A percentile compares a stretch with the other conserved stretches of the same genome.
These are phyloP conservation scores for Calliphora vomitoria DNA, from an alignment of 2,888 invertebrate genomes.

Conservation along the genomic window DNA sequence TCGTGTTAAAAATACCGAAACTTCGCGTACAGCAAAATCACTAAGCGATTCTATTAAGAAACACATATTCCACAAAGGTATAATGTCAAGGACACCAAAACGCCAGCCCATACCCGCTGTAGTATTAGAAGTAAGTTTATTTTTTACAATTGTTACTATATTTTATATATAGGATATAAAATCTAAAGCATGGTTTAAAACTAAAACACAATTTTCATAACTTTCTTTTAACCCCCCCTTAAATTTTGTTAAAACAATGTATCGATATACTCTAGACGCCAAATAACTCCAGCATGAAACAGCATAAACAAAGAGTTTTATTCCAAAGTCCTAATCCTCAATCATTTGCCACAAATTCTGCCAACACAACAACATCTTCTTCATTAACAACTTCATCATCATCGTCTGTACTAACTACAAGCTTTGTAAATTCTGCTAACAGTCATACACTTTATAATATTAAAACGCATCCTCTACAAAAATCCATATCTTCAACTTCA, in stretches of 20 bases:
- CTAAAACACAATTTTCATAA: constrained; percentile 22
- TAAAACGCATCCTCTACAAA: constrained; percentile 80
- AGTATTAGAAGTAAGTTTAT: constrained; percentile 55
- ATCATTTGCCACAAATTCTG: constrained; percentile 55
- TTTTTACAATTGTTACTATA: background rate
- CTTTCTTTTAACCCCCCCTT: background rate
- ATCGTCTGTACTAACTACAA: constrained; percentile 52
- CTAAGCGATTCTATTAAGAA: constrained; percentile 94
- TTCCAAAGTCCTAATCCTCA: constrained; percentile 82
- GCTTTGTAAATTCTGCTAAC: constrained; percentile 67
- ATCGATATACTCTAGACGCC: constrained; percentile 79
- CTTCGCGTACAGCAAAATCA: constrained; percentile 86
- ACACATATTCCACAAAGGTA: constrained; percentile 91
- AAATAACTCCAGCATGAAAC: constrained; percentile 80
- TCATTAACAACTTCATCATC: constrained; percentile 59
- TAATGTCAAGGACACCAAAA: constrained; percentile 85
- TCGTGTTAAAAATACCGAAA: constrained; percentile 86
- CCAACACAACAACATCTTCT: constrained; percentile 61
- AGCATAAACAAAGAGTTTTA: constrained; percentile 82
- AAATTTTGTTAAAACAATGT: too few species aligned
- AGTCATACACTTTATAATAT: constrained; percentile 72
- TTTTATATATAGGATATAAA: background rate
- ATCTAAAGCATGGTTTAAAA: constrained; percentile 2
- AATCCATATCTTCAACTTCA: constrained; percentile 83
- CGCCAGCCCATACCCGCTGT: constrained; percentile 75